Evolutionary conservation across 2,888 invertebrate species (phyloP).

Genomic region (Cantharis rustica): DNA sequence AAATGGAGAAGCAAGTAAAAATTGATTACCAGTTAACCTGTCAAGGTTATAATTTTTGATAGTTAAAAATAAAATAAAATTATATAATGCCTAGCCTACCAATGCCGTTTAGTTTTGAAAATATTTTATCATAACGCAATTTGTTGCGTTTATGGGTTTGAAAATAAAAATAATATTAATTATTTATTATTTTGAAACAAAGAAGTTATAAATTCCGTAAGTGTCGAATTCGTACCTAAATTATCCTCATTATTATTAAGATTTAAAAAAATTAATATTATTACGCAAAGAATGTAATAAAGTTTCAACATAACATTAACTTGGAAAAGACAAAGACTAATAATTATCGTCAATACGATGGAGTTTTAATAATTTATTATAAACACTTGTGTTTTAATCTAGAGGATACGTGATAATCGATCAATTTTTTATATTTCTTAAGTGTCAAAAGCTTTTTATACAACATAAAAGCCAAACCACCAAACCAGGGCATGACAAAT

Average conservation of each 20-base stretch:
- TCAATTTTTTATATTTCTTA: not conserved
- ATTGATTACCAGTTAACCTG: not conserved
- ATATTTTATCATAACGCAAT: not conserved
- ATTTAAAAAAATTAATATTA: not conserved
- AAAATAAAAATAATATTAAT: not conserved
- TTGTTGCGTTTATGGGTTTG: not conserved
- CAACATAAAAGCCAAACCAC: not conserved
- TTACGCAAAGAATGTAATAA: not conserved
- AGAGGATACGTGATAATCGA: not conserved
- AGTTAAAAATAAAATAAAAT: not conserved
- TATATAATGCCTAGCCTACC: not conserved
- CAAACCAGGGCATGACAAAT: not conserved
- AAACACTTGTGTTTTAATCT: not conserved
- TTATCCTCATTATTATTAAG: not conserved
- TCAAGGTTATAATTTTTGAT: not conserved
- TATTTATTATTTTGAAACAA: not conserved
- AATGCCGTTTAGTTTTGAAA: not conserved
- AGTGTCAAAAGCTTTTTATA: not conserved
- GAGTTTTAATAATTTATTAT: not conserved
- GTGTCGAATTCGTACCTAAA: not conserved
- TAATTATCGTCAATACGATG: not conserved
- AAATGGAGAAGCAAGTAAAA: not conserved
- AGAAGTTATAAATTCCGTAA: not conserved
- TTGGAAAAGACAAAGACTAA: not conserved
- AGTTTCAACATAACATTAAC: not conserved